Evolutionary conservation across 2,888 invertebrate species (phyloP), one percentile per base, ranked within the genome.

Genomic region (Cerastis leucographa): DNA sequence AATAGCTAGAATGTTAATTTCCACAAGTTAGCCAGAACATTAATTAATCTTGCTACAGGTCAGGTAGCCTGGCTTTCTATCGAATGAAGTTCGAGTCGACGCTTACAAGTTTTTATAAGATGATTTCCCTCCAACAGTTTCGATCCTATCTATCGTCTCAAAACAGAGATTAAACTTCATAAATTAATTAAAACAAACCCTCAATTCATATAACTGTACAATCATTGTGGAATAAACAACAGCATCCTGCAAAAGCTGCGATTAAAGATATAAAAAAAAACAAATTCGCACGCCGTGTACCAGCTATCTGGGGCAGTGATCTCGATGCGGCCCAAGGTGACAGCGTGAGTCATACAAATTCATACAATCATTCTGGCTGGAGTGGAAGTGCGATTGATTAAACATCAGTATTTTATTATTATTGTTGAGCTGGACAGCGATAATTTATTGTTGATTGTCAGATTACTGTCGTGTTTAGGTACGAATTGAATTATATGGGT

Each of bases 251-350:
- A 40, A 25, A 81, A 62, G 19, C 82, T n/a, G 61, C 14, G 65
- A 80, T 46, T 42, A 61, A 65, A 59, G 12, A 71, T 49, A 3
- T 64, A 78, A 77, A 61, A 76, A 42, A 74, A 40, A 62, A 77
- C 17, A 22, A 79, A 71, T 62, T 29, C n/a, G 44, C 42, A n/a
- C 25, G 59, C 69, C 59, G 80, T 79, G 71, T 62, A 42, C 46
- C 65, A 44, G 17, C 54, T 81, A 81, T 74, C 54, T 85, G 76
- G 82, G 69, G 61, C 85, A 85, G 59, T 85, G 81, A 81, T 85
- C 81, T 81, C 76, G 54, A 66, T 51, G 42, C n/a, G 22, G 29
- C 35, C 44, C 82, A 81, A 81, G 81, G 85, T 74, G 82, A 80
- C 42, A 72, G 8, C 59, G 35, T 81, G 82, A 84, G 25, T 80